phyloP scores from a whole-genome alignment of 2,888 invertebrate genomes.

The Leucophora obtusa region DNA sequence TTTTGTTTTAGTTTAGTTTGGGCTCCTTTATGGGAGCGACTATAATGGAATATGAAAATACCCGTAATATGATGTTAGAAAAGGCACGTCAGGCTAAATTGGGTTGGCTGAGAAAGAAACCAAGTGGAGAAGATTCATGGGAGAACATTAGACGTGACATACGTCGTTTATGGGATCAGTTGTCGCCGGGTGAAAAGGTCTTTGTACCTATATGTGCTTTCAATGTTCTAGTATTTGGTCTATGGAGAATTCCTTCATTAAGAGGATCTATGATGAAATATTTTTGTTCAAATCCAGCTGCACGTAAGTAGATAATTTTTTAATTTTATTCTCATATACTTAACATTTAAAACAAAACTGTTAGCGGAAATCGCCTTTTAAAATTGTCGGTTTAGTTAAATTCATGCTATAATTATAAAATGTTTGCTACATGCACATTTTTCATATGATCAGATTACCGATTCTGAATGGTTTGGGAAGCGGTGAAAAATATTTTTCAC shows the following conservation, averaged over 20 bases:
- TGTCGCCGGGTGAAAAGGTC: constrained; percentile 86
- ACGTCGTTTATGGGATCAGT: constrained; percentile 83
- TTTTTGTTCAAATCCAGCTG: constrained; percentile 90
- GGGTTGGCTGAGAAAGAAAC: constrained; percentile 68
- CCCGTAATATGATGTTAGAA: constrained; percentile 72
- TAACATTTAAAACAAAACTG: too few relatives aligned
- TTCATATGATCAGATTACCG: too few relatives aligned
- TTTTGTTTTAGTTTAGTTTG: constrained; percentile 80
- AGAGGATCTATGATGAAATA: constrained; percentile 88
- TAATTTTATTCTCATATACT: not conserved
- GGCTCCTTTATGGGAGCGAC: constrained; percentile 87
- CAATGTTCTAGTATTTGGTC: constrained; percentile 88
- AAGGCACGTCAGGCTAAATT: constrained; percentile 79
- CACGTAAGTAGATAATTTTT: constrained; percentile 81
- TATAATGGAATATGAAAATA: constrained; percentile 92
- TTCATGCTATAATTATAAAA: too few relatives aligned
- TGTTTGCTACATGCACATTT: too few relatives aligned
- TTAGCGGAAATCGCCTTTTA: too few relatives aligned
- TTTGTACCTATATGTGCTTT: constrained; percentile 88
- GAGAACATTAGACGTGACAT: constrained; percentile 71
- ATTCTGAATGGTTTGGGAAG: too few relatives aligned
- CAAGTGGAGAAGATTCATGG: constrained; percentile 67
- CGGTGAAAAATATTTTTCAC: too few relatives aligned
- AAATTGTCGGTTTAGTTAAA: too few relatives aligned
- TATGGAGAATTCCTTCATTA: constrained; percentile 88